phyloP scores from a whole-genome alignment of 2,888 invertebrate genomes.

The Cryptocephalus moraei region DNA sequence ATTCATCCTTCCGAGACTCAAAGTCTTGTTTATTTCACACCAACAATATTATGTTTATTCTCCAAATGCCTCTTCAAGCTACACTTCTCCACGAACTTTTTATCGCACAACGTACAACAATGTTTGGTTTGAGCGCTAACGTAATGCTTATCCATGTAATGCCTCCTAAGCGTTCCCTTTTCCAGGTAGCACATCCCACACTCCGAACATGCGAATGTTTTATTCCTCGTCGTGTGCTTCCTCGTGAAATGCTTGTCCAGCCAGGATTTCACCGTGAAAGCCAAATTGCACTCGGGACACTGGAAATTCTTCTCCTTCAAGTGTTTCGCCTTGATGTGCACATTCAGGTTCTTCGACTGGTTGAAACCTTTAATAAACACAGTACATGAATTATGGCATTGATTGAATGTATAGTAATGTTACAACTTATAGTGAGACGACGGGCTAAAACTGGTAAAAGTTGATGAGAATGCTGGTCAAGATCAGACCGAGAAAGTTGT shows the following conservation, averaged over 20 bases:
- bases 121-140: constrained; percentile 6
- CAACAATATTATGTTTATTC: constrained; percentile 6
- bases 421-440: too few species aligned
- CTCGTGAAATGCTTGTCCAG: constrained; percentile 22
- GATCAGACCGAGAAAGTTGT: too few species aligned
- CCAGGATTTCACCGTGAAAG: constrained; percentile 24
- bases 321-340: constrained; percentile 23
- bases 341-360: constrained; percentile 22
- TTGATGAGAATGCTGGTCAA: too few species aligned
- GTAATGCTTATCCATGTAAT: constrained; percentile 10
- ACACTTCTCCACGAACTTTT: constrained; percentile 11
- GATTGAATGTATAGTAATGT: too few species aligned
- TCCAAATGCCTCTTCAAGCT: constrained; percentile 12
- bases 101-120: constrained; percentile 11
- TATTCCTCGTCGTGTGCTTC: constrained; percentile 11
- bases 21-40: too few species aligned
- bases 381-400: too few species aligned
- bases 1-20: too few species aligned
- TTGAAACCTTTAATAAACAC: constrained; percentile 18
- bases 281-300: constrained; percentile 23
- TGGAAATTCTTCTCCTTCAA: constrained; percentile 21
- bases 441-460: too few species aligned
- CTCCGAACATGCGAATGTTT: constrained; percentile 9
- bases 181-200: constrained; percentile 12
- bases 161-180: constrained; percentile 11